Evolutionary conservation across 2,797 vertebrate genomes (phyloP), one percentile per base, ranked within the genome.

Genomic region (Hyperoplus lanceolatus): DNA sequence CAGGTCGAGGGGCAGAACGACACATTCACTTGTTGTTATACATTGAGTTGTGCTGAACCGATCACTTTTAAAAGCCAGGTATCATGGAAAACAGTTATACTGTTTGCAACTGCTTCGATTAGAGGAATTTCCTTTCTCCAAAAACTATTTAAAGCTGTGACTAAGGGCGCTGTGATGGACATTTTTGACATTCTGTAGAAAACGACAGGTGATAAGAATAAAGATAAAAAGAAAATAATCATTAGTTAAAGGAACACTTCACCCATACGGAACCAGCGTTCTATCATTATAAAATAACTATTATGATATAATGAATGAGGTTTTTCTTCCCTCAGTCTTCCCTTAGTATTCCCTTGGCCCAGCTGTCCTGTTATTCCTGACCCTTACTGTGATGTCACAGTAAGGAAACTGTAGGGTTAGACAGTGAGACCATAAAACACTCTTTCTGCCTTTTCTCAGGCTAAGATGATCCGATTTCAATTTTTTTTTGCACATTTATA

Each of bases 1-100:
- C 73, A 21, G 41, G 49, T 71, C 4, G 6, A 70, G 21, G 18
- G 29, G 29, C 29, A 29, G 53, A 68, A 62, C 48, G 55, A 45
- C 57, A 73, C 36, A 42, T 9, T 29, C 29, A 4, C 39, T 16
- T 41, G 14, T 2, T 39, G 54, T 46, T 4, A 42, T 29, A 38
- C 11, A 8, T 8, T 38, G 10, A 60, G 2, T 3, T 3, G 8
- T 41, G 21, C 21, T 29, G 36, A 48, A 21, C 8, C 1, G 18
- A 38, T 36, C 9, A 6, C 11, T 42, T 43, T 43, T 5, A 42
- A 29, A 29, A 59, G 29, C 53, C 14, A 43, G 1, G 14, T 38
- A 12, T 12, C 41, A 61, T 12, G 13, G n/a, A 36, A 15, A 1
- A 42, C 29, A 62, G 9, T 21, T 36, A 55, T 8, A 38, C 9